Evolutionary conservation across 2,888 invertebrate species (phyloP), one percentile per base, ranked within the genome.

Genomic region (Cheilosia scutellata): DNA sequence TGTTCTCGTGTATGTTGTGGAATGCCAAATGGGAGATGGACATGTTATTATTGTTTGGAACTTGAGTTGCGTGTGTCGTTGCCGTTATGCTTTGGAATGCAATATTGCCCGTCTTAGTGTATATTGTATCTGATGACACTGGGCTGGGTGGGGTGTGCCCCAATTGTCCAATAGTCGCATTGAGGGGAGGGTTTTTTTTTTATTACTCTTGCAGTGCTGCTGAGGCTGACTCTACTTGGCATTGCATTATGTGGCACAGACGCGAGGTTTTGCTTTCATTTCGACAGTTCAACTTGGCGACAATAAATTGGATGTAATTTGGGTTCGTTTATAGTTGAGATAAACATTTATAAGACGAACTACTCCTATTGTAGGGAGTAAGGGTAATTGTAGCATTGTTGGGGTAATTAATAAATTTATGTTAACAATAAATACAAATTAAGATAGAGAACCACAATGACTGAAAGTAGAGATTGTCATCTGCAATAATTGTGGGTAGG

Each of bases 11-110:
- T 49, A 20, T 31, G 16, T 40, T 11, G 25, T 11, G 25, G 37
- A 65, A 57, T 65, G 25, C 57, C 57, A 53, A 74, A 31, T 47
- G 20, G 25, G 44, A n/a, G 42, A 42, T 42, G 51, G 27, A 42
- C 42, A 44, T 25, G 9, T 37, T 20, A n/a, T 37, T 51, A n/a
- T 62, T 44, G 51, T 49, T 16, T 33, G 5, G 37, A 33, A 7
- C 44, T 44, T 25, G 57, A 70, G 57, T 27, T 70, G 57, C 57
- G 70, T 44, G 13, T 66, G n/a, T 16, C 13, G 13, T 13, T 29
- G n/a, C 57, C 13, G 25, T 25, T 62, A 33, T 55, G 74, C 16
- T 57, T 49, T 42, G 76, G 60, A 60, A 76, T 76, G 76, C 68
- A 68, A 68, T 76, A 76, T 68, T 5, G 66, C 29, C 51, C 66